phyloP scores from a whole-genome alignment of 2,888 invertebrate species.

The Agrotis segetum region DNA sequence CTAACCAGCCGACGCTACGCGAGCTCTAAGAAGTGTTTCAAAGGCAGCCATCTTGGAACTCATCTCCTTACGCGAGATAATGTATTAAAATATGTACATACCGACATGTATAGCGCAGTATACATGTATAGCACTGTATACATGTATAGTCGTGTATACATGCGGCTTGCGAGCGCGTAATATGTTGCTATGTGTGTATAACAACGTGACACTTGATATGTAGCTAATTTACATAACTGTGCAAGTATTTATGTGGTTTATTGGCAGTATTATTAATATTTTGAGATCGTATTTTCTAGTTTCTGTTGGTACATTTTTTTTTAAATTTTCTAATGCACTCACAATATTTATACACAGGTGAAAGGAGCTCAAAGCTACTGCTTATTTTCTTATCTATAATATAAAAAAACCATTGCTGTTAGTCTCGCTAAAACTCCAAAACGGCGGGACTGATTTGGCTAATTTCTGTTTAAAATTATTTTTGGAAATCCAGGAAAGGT shows the following conservation, averaged over 20 bases:
- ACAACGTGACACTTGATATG: constrained; percentile 51
- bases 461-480: no score
- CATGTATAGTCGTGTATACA: constrained; percentile 41
- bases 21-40: constrained; percentile 86
- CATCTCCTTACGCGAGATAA: constrained; percentile 86
- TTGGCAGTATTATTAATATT: constrained; percentile 20
- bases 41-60: constrained; percentile 88
- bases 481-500: no score
- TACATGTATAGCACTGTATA: constrained; percentile 46
- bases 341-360: no score
- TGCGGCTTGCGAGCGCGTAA: constrained; percentile 48
- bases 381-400: no score
- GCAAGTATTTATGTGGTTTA: constrained; percentile 49
- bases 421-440: no score
- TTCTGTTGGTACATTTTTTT: background rate
- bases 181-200: constrained; percentile 28
- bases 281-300: background rate
- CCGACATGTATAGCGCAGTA: constrained; percentile 48
- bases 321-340: no score
- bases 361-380: no score
- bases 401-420: no score
- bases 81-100: constrained; percentile 83
- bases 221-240: constrained; percentile 40
- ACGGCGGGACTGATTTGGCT: no score
- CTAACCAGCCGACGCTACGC: constrained; percentile 67